phyloP scores from a whole-genome alignment of 1,140 invertebrate genomes.

The Ceratina australensis region DNA sequence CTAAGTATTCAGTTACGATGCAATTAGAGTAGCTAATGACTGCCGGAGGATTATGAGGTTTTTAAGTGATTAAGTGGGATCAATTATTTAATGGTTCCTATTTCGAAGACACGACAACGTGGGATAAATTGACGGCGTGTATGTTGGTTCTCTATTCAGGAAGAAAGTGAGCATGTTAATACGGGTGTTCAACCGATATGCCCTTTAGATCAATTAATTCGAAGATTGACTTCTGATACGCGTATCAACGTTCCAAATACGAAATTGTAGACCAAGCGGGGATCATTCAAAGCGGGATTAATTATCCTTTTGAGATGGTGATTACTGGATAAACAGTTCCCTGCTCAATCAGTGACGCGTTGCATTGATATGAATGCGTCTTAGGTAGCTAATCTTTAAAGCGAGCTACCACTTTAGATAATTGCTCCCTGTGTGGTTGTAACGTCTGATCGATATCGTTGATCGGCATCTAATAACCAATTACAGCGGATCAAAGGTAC shows the following conservation, averaged over 20 bases:
- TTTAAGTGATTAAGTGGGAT: too few species aligned
- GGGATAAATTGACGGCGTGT: too few species aligned
- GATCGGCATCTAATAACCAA: constrained; percentile 52
- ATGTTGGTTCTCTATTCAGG: too few species aligned
- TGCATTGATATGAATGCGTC: constrained; percentile 1
- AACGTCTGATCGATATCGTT: constrained; percentile 35
- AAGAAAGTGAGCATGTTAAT: too few species aligned
- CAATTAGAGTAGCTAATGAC: neutral
- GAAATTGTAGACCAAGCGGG: neutral
- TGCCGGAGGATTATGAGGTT: neutral
- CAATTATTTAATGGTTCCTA: too few species aligned
- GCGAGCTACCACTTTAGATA: constrained; percentile 45
- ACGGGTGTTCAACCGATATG: neutral
- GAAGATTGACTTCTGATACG: neutral
- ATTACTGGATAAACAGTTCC: neutral
- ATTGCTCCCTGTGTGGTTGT: constrained; percentile 39
- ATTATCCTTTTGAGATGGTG: constrained; percentile 37
- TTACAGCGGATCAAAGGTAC: constrained; percentile 30
- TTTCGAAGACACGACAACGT: too few species aligned
- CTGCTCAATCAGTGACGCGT: constrained; percentile 16
- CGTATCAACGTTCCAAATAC: too few species aligned
- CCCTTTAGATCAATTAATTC: too few species aligned
- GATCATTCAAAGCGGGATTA: constrained; percentile 28
- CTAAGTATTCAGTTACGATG: neutral
- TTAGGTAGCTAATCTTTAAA: constrained; percentile 46